phyloP scores from a whole-genome alignment of 2,888 invertebrate genomes.

The Leptopilina drosophilae region DNA sequence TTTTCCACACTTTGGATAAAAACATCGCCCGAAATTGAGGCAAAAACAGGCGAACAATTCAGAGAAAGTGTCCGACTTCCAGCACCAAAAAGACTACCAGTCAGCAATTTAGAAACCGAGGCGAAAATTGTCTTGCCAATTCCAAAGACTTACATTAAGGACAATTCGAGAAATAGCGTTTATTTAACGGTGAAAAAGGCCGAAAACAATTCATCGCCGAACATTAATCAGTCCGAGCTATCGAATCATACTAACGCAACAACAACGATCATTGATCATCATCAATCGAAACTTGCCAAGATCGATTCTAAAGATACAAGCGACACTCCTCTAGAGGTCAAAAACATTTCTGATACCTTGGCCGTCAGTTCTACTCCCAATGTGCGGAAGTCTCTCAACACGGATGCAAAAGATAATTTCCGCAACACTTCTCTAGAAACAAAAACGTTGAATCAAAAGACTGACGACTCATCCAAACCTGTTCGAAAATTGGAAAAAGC shows the following conservation, averaged over 20 bases:
- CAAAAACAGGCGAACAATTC: conserved; percentile 63
- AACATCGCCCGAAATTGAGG: conserved; percentile 44
- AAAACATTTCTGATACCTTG: conserved; percentile 56
- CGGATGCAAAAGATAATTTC: not conserved
- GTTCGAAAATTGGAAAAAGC: too few relatives aligned
- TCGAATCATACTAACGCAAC: conserved; percentile 48
- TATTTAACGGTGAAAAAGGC: conserved; percentile 68
- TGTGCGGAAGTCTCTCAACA: conserved; percentile 41
- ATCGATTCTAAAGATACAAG: conserved; percentile 64
- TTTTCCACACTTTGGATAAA: conserved; percentile 69
- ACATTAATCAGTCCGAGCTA: conserved; percentile 47
- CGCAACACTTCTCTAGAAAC: not conserved
- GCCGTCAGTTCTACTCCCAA: conserved; percentile 51
- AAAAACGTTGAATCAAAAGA: too few relatives aligned
- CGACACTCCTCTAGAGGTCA: conserved; percentile 62
- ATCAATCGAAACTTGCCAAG: conserved; percentile 47
- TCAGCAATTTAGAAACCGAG: conserved; percentile 60
- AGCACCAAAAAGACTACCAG: conserved; percentile 58
- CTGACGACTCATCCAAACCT: too few relatives aligned
- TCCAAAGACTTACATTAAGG: conserved; percentile 69
- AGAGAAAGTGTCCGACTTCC: conserved; percentile 70
- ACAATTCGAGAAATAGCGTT: conserved; percentile 71
- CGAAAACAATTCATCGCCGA: conserved; percentile 46
- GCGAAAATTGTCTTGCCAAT: conserved; percentile 66
- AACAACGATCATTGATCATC: conserved; percentile 43